phyloP scores from a whole-genome alignment of 2,888 invertebrate species.

The Callyntrura sp. region DNA sequence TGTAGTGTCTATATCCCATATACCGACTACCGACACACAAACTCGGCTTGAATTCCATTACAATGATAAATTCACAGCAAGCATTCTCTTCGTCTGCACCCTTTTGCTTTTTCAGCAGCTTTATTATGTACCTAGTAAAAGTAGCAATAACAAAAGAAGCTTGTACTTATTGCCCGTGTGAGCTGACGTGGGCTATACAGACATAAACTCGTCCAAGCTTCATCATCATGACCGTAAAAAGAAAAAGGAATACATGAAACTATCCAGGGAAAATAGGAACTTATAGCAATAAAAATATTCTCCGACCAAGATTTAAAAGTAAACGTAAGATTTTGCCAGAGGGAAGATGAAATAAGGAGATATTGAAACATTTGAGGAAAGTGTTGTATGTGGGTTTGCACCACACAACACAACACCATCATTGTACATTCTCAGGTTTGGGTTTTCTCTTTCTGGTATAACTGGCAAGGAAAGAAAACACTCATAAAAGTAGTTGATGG shows the following conservation, averaged over 20 bases:
- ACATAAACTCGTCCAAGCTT: neutral
- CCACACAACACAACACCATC: too few species aligned
- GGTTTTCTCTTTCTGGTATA: constrained; percentile 27
- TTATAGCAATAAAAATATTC: constrained; percentile 5
- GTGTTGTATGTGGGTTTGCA: neutral
- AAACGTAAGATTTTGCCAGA: constrained; percentile 3
- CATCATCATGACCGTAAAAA: neutral
- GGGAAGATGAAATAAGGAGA: neutral
- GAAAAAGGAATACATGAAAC: neutral
- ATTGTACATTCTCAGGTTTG: neutral
- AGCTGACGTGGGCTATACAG: too few species aligned
- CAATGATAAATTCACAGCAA: neutral
- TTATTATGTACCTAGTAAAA: constrained; percentile 23
- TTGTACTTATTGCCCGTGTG: neutral
- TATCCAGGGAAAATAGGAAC: constrained; percentile 12
- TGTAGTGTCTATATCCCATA: too few species aligned
- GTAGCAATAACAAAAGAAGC: neutral
- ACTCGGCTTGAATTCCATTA: constrained; percentile 22
- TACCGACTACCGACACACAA: too few species aligned
- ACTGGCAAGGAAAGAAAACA: neutral
- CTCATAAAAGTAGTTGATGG: constrained; percentile 60
- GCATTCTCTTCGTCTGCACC: neutral
- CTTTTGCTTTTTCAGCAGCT: constrained; percentile 22
- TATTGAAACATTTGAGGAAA: constrained; percentile 51
- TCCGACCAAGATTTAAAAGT: neutral